Percentiles rank a stretch among this genome's conserved stretches.
These are phyloP conservation scores for Lota lota DNA, from an alignment of 2,113 vertebrate species.

Conservation along the genomic window DNA sequence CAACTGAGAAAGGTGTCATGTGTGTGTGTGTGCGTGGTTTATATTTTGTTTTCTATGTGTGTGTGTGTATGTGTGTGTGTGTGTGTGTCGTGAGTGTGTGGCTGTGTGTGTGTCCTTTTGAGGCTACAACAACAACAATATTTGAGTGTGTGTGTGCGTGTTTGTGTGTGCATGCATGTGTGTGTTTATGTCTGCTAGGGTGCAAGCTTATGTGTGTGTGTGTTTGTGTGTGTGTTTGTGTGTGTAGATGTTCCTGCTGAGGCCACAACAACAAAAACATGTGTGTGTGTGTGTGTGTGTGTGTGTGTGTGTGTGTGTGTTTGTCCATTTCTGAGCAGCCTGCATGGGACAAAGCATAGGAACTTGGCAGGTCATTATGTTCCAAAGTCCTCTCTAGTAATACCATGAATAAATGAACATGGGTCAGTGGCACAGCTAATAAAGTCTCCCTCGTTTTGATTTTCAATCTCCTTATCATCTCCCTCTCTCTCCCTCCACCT, in stretches of 20 bases:
- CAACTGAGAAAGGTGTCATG: constrained; percentile 57
- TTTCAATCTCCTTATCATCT: constrained; percentile 45
- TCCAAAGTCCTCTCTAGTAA: constrained; percentile 52
- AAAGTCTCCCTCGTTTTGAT: constrained; percentile 62
- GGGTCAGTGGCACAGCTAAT: constrained; percentile 48
- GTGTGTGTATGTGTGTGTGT: background rate
- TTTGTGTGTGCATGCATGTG: background rate
- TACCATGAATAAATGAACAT: constrained; percentile 63
- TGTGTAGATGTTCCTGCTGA: too few species aligned
- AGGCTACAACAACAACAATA: too few species aligned
- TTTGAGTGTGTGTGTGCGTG: background rate
- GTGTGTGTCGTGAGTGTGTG: constrained; percentile 7
- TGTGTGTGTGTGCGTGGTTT: constrained; percentile 24
- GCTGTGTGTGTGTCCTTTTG: too few species aligned
- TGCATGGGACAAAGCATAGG: constrained; percentile 22
- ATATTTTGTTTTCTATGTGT: background rate
- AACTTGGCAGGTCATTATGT: constrained; percentile 43
- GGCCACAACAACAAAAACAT: too few species aligned
- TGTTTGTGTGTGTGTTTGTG: too few species aligned
- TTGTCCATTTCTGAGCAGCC: constrained; percentile 19
- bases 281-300: background rate
- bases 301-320: too few species aligned
- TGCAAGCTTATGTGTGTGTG: too few species aligned
- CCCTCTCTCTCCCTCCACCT: constrained; percentile 4
- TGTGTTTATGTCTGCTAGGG: too few species aligned